Evolutionary conservation across 2,113 vertebrate species (phyloP).

Genomic region (Colaptes auratus): DNA sequence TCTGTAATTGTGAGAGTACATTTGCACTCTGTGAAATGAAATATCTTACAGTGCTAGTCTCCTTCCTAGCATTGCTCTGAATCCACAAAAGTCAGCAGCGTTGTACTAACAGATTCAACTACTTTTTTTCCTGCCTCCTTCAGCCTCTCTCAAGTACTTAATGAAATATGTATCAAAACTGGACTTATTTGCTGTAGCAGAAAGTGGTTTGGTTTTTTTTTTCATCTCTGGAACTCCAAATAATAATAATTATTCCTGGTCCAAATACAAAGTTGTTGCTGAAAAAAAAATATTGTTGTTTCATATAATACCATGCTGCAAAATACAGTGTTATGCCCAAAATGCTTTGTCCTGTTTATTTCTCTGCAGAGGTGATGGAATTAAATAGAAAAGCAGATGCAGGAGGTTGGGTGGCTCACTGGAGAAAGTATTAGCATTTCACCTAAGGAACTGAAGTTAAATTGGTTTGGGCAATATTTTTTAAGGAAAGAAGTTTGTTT

Average conservation of each 20-base stretch:
- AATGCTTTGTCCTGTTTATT: neutral
- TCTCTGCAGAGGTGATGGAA: neutral
- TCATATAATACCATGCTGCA: neutral
- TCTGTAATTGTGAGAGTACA: neutral
- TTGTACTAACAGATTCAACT: neutral
- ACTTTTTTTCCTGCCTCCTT: neutral
- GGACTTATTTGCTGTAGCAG: neutral
- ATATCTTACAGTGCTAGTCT: neutral
- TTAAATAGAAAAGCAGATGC: neutral
- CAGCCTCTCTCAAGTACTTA: neutral
- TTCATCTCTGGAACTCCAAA: neutral
- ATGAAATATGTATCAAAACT: neutral
- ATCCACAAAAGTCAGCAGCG: neutral
- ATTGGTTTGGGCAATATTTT: constrained; percentile 17
- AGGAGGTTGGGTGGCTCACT: neutral
- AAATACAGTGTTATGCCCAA: neutral
- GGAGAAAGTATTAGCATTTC: constrained; percentile 11
- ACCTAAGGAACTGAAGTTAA: constrained; percentile 25
- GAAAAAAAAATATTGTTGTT: neutral
- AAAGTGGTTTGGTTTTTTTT: neutral
- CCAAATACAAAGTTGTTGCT: neutral
- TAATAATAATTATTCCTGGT: neutral
- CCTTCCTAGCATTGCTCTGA: neutral
- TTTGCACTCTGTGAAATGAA: neutral
- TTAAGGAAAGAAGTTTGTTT: constrained; percentile 6